phyloP scores from a whole-genome alignment of 2,888 invertebrate species.

The Stenotaenia linearis region DNA sequence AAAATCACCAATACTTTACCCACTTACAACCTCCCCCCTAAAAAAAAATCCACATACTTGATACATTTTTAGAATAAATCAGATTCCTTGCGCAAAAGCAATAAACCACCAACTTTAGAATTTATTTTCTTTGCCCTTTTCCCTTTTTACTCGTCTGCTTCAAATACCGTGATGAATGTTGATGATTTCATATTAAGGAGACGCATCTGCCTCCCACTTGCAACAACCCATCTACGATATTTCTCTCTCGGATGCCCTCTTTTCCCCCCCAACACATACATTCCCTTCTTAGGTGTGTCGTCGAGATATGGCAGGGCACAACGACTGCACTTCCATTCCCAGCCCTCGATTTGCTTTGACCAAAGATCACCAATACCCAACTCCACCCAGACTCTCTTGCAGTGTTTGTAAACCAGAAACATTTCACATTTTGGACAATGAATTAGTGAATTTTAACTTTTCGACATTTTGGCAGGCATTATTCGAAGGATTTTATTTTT shows the following conservation, averaged over 20 bases:
- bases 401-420: too few relatives aligned
- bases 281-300: neutral
- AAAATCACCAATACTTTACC: too few relatives aligned
- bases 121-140: neutral
- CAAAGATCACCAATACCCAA: neutral
- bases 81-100: neutral
- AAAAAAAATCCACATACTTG: neutral
- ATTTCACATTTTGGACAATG: too few relatives aligned
- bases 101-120: neutral
- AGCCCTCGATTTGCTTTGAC: neutral
- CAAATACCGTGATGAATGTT: slow-evolving; percentile 24
- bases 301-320: neutral
- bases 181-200: slow-evolving; percentile 24
- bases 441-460: too few relatives aligned
- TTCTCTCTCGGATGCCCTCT: neutral
- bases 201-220: slow-evolving; percentile 4
- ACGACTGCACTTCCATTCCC: neutral
- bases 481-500: too few relatives aligned
- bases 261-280: neutral
- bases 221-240: neutral
- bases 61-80: neutral
- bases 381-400: neutral
- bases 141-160: neutral
- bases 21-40: too few relatives aligned
- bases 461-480: too few relatives aligned